Percentiles rank a stretch among this genome's conserved stretches.
Conservation (phyloP, 1,140 invertebrate species). For the Caenorhabditis remanei region DNA sequence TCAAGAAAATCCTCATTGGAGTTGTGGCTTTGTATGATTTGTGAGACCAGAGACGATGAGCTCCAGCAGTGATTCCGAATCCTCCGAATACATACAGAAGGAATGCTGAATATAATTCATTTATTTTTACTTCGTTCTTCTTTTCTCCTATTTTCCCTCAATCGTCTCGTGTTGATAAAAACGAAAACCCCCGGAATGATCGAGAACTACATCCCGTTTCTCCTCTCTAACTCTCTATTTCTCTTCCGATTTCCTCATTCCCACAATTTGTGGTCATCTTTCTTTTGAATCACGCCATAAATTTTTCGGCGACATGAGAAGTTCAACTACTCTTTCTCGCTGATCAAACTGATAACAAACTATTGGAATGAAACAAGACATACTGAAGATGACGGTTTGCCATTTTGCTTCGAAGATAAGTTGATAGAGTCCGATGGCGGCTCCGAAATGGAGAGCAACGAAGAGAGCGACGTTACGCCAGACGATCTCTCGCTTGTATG, state of each 20-base stretch:
- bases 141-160: not conserved
- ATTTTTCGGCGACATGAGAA: constrained; percentile 12
- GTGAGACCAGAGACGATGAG: constrained; percentile 93
- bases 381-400: constrained; percentile 70
- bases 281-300: constrained; percentile 44
- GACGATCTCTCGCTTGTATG: constrained; percentile 83
- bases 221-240: constrained; percentile 9
- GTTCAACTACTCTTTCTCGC: constrained; percentile 45
- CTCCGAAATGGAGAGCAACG: constrained; percentile 86
- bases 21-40: constrained; percentile 92
- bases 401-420: constrained; percentile 86
- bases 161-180: not conserved
- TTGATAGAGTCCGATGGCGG: constrained; percentile 88
- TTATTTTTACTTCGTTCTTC: not conserved
- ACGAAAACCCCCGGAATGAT: not conserved
- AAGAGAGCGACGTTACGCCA: constrained; percentile 94
- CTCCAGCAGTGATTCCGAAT: constrained; percentile 88
- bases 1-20: constrained; percentile 86
- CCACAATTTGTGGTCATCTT: constrained; percentile 12
- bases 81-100: constrained; percentile 73
- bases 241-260: not conserved
- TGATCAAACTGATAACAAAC: constrained; percentile 48
- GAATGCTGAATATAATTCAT: constrained; percentile 66
- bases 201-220: constrained; percentile 11
- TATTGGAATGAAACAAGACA: constrained; percentile 61